These are phyloP conservation scores for Ceuthmochares aereus DNA, from an alignment of 2,113 vertebrate genomes.

Conservation along the genomic window DNA sequence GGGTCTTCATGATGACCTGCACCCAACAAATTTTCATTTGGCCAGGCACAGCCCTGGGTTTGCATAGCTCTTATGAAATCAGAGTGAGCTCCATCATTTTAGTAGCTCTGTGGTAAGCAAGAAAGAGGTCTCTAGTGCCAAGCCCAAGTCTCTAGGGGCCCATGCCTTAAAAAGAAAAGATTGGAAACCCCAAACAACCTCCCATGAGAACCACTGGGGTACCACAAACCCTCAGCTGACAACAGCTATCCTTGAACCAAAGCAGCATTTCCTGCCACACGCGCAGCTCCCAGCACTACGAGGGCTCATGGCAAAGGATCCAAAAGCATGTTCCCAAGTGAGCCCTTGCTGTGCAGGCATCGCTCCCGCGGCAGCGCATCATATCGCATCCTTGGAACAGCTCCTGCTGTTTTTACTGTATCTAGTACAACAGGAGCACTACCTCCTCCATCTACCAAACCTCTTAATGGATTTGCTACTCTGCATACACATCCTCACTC, in stretches of 20 bases:
- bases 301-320: neutral
- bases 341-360: neutral
- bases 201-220: neutral
- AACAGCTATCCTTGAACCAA: neutral
- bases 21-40: neutral
- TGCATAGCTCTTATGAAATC: rapidly evolving
- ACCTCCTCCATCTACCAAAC: neutral
- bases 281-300: neutral
- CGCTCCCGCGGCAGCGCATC: neutral
- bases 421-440: neutral
- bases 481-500: neutral
- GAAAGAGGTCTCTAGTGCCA: neutral
- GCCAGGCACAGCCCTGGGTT: neutral
- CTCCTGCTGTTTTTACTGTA: slow-evolving; percentile 12
- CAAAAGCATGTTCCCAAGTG: rapidly evolving
- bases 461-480: neutral
- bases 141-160: neutral
- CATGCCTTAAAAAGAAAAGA: neutral
- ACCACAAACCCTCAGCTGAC: neutral
- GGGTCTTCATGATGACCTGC: rapidly evolving
- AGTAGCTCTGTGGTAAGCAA: neutral
- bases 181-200: neutral
- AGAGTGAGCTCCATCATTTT: neutral
- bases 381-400: neutral
- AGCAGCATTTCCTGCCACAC: neutral